Base-by-base conservation (phyloP, 2,113 vertebrate genomes). In the Oryzias melastigma region DNA sequence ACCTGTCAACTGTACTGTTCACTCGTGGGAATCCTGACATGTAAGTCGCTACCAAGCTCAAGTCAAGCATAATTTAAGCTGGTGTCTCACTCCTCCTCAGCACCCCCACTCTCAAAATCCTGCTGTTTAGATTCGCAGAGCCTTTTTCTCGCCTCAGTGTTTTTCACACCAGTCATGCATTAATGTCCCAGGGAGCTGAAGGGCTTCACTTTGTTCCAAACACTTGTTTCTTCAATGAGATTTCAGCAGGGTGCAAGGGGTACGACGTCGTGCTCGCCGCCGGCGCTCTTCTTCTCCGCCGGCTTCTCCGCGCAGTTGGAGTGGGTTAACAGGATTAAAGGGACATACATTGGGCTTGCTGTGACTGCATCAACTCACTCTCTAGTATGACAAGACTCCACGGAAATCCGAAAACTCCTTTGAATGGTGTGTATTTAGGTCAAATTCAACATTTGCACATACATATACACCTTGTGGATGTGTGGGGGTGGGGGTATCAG, bases 251-350 rank as follows among this genome's bases (percentile, higher is more conserved):
- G 71, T 68, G 75, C 68, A 66, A 69, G 75, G 76, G 60, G 42
- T 63, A 75, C 59, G 61, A 53, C 62, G 77, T 80, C 47, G 44
- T 24, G 25, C 44, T 68, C 20, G 80, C 78, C 58, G 35, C 52
- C 2, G 75, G 78, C 78, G 45, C 49, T 73, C 72, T 68, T 61
- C 64, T 65, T 40, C 77, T 77, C 68, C 59, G 56, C 55, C 64
- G 29, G 58, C 64, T 46, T 75, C 71, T 67, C 47, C 73, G 52
- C 65, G 45, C 77, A 73, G 73, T 64, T 27, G 41, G 66, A 77
- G 75, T 78, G 82, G 76, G 78, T 75, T 86, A 86, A 89, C 73
- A 70, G 87, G 87, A 89, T 91, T 88, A 90, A 69, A 62, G 70
- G 67, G 68, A 78, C 72, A 45, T 81, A 75, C 75, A 73, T 63